Conservation (phyloP, 2,113 vertebrate species). For the Montifringilla adamsi region DNA sequence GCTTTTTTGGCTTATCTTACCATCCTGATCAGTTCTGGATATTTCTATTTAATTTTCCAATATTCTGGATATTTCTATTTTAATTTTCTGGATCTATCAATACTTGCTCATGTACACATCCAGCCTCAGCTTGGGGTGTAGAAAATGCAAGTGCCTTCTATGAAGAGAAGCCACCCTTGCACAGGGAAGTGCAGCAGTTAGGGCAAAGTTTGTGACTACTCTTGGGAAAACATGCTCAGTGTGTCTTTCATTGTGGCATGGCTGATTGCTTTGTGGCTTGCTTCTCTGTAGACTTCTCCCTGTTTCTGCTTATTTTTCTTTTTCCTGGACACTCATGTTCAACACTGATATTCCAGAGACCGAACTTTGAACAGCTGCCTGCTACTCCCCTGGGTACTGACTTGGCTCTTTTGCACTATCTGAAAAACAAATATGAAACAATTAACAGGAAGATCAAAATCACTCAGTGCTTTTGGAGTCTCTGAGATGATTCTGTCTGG, state of each 20-base stretch:
- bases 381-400: slow-evolving; percentile 60
- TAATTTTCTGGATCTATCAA: neutral
- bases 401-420: slow-evolving; percentile 55
- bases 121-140: neutral
- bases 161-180: neutral
- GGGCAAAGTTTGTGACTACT: neutral
- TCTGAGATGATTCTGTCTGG: slow-evolving; percentile 35
- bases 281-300: neutral
- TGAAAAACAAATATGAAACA: slow-evolving; percentile 71
- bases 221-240: neutral
- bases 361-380: slow-evolving; percentile 64
- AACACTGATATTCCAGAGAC: slow-evolving; percentile 57
- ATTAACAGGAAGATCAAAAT: slow-evolving; percentile 66
- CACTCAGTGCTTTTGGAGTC: slow-evolving; percentile 46
- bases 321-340: slow-evolving; percentile 48
- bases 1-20: neutral
- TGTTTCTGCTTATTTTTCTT: slow-evolving; percentile 38
- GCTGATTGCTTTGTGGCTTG: neutral
- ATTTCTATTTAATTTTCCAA: slow-evolving; percentile 3
- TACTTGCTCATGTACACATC: neutral
- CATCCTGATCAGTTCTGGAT: neutral
- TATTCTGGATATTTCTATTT: neutral
- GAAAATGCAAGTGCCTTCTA: neutral
- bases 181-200: neutral
- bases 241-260: neutral